Conservation (phyloP, 1,140 invertebrate genomes). For the Caenorhabditis tropicalis region DNA sequence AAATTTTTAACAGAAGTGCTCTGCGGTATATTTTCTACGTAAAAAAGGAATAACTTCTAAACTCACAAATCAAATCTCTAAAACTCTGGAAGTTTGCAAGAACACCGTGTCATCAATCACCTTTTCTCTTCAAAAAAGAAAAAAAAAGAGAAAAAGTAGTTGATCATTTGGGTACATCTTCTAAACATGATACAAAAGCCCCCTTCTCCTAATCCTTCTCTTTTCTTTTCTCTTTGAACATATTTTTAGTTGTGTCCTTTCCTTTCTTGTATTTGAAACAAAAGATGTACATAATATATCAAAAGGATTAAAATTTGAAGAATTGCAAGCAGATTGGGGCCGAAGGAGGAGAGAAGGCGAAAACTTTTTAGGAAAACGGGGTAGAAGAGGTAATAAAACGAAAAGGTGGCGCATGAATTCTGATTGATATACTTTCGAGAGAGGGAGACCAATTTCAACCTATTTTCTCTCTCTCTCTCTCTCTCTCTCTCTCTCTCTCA, state of each 20-base stretch:
- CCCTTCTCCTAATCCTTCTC: neutral
- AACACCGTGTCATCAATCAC: neutral
- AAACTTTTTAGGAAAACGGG: neutral
- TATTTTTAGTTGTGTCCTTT: neutral
- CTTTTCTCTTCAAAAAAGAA: neutral
- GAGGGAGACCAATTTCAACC: neutral
- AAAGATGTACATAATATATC: conserved; percentile 37
- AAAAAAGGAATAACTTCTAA: no score
- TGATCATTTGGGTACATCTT: conserved; percentile 3
- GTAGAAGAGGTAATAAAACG: conserved; percentile 1
- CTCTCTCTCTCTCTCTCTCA: neutral
- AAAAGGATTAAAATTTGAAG: conserved; percentile 29
- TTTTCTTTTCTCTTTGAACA: neutral
- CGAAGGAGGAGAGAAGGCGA: neutral
- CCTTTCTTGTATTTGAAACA: neutral
- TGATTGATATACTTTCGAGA: neutral
- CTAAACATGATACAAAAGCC: conserved; percentile 13
- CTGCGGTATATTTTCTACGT: no score
- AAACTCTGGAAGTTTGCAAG: no score
- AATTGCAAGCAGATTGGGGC: neutral
- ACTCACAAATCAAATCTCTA: no score
- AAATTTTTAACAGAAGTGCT: no score
- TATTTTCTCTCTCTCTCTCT: neutral
- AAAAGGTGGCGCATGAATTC: neutral
- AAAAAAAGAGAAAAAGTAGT: neutral